These are phyloP conservation scores for Tribolium madens DNA, from an alignment of 1,140 invertebrate species.

Conservation along the genomic window DNA sequence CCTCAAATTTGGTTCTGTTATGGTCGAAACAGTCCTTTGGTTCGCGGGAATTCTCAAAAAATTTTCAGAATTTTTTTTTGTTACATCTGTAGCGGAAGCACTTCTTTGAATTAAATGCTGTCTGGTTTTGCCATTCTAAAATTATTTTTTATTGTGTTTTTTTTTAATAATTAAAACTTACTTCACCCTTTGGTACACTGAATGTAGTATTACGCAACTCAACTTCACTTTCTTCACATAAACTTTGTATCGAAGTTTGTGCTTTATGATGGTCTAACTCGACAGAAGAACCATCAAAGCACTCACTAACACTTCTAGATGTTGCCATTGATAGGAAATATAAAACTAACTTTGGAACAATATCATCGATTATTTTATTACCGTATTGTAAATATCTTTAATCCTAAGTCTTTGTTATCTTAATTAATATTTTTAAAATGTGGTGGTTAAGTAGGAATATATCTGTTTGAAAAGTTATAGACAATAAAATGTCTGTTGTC, in stretches of 20 bases:
- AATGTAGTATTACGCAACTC: not conserved
- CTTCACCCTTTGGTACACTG: not conserved
- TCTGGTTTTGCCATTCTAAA: not conserved
- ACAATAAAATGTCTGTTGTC: not conserved
- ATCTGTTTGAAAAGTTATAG: not conserved
- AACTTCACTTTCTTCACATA: not conserved
- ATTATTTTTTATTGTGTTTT: not conserved
- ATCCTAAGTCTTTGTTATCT: not conserved
- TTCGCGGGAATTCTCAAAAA: not conserved
- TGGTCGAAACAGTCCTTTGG: not conserved
- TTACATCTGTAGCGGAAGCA: not conserved
- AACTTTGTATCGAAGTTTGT: not conserved
- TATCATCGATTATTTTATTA: not conserved
- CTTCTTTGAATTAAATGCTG: not conserved
- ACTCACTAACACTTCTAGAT: not conserved
- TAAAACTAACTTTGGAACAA: not conserved
- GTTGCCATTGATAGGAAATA: not conserved
- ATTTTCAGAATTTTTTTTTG: not conserved
- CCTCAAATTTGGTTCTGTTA: not conserved
- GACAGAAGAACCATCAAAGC: not conserved
- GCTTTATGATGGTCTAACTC: not conserved
- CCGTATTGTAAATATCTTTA: not conserved
- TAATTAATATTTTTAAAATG: not conserved
- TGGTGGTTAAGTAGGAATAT: not conserved
- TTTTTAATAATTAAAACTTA: not conserved